Conservation (phyloP, 2,797 vertebrate genomes). For the Staurois parvus region DNA sequence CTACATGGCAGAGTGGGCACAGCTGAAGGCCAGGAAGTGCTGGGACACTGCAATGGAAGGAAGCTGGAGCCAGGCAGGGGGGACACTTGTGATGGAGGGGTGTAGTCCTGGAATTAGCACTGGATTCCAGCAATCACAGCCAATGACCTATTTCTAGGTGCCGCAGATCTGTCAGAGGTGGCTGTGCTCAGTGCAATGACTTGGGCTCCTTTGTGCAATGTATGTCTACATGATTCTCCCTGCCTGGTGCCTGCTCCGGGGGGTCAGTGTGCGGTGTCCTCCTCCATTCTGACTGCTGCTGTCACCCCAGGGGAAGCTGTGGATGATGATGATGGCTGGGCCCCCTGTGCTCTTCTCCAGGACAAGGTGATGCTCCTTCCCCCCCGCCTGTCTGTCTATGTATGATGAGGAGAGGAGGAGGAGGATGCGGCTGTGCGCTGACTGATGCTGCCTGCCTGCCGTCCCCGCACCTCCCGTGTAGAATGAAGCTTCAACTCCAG, state of each 20-base stretch:
- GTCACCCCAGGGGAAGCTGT: neutral
- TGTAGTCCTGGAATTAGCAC: conserved; percentile 15
- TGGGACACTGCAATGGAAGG: neutral
- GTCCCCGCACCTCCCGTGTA: conserved; percentile 18
- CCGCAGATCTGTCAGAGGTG: neutral
- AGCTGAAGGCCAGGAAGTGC: neutral
- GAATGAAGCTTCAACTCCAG: conserved; percentile 20
- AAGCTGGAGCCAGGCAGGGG: neutral
- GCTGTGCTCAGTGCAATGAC: neutral
- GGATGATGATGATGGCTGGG: neutral
- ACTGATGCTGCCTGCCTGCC: neutral
- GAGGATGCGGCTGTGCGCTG: neutral
- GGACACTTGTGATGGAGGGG: neutral
- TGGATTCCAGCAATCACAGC: neutral
- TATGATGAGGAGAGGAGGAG: too few species aligned
- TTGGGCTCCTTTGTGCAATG: neutral
- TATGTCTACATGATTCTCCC: neutral
- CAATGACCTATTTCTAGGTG: neutral
- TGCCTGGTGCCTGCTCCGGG: too few species aligned
- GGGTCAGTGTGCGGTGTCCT: neutral
- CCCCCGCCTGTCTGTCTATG: neutral
- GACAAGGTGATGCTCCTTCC: neutral
- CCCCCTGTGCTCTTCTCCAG: neutral
- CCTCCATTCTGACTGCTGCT: neutral
- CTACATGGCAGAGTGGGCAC: neutral